These are phyloP conservation scores for Bombus consobrinus DNA, from an alignment of 1,140 invertebrate genomes.

Conservation along the genomic window DNA sequence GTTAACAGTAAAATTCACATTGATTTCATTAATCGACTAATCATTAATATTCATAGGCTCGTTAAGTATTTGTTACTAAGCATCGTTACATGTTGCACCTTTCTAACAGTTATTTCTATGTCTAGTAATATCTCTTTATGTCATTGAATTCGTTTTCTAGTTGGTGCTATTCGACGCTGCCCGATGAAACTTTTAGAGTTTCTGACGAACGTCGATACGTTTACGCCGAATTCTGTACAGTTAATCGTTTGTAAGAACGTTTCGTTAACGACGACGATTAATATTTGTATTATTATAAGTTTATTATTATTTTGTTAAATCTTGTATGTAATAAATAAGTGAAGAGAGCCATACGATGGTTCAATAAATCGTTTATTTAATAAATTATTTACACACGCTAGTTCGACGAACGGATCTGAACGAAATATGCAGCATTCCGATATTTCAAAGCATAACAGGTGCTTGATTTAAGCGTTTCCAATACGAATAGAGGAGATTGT, in stretches of 20 bases:
- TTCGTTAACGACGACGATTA: conserved; percentile 42
- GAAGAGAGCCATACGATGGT: background rate
- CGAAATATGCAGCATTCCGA: background rate
- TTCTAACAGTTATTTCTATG: conserved; percentile 11
- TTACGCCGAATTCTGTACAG: conserved; percentile 63
- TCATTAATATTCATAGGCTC: background rate
- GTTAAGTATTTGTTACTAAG: conserved; percentile 26
- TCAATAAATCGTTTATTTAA: background rate
- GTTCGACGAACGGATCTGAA: background rate
- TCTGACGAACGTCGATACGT: background rate
- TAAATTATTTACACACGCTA: background rate
- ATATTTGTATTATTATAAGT: conserved; percentile 56
- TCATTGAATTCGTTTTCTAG: background rate
- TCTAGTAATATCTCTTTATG: background rate
- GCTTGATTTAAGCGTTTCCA: too few species aligned
- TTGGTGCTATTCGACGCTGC: conserved; percentile 26
- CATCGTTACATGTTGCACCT: conserved; percentile 17
- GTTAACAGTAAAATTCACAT: background rate
- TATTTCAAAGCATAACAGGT: background rate
- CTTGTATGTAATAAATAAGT: conserved; percentile 70
- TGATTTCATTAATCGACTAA: background rate
- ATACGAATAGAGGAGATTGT: background rate
- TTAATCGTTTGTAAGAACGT: conserved; percentile 40
- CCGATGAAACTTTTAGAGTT: background rate
- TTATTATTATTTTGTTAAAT: conserved; percentile 68